These are phyloP conservation scores for Cistogaster globosa DNA, from an alignment of 2,888 invertebrate genomes.

Conservation along the genomic window DNA sequence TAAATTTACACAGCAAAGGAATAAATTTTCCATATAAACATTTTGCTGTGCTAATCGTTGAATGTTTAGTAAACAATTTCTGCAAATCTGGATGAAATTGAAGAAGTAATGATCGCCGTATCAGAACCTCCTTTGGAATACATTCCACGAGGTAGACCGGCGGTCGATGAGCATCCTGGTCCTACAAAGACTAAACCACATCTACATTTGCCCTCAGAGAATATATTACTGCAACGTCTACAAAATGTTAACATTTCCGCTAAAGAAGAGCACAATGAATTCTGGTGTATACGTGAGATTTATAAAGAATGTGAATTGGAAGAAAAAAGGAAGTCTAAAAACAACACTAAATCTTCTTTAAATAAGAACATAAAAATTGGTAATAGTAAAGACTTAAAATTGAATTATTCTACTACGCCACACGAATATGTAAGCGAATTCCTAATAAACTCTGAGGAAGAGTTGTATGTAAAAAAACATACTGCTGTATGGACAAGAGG, in stretches of 20 bases:
- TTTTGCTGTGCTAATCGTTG: conserved; percentile 50
- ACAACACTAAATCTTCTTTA: not conserved
- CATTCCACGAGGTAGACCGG: conserved; percentile 93
- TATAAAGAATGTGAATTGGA: conserved; percentile 83
- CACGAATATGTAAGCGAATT: conserved; percentile 80
- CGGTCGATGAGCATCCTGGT: conserved; percentile 90
- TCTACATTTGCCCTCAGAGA: conserved; percentile 84
- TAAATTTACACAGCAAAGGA: not conserved
- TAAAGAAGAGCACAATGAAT: conserved; percentile 83
- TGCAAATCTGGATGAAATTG: conserved; percentile 95
- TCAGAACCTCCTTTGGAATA: conserved; percentile 94
- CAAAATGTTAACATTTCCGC: conserved; percentile 90
- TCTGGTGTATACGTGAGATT: conserved; percentile 85
- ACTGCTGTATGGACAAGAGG: conserved; percentile 92
- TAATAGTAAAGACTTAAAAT: conserved; percentile 29
- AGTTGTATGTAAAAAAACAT: conserved; percentile 92
- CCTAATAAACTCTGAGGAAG: conserved; percentile 88
- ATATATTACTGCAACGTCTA: conserved; percentile 88
- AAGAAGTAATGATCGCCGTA: conserved; percentile 93
- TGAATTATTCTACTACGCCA: conserved; percentile 13
- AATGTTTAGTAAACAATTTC: conserved; percentile 71
- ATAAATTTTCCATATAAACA: not conserved
- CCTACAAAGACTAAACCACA: conserved; percentile 85
- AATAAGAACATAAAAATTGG: not conserved
- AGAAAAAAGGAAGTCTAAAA: not conserved